Evolutionary conservation across 2,888 invertebrate genomes (phyloP).

Genomic region (Microctonus hyperodae): DNA sequence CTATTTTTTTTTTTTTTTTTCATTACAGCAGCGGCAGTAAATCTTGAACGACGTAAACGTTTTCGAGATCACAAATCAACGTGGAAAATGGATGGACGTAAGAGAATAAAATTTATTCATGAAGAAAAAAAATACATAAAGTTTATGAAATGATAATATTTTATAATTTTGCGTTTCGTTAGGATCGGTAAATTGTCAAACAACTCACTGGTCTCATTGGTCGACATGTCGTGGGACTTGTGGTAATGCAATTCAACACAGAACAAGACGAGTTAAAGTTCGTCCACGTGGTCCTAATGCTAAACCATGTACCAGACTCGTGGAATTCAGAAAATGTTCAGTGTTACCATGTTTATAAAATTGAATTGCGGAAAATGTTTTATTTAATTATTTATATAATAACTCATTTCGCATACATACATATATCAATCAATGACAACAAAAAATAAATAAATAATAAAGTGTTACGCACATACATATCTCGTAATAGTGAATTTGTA

Average conservation of each 20-base stretch:
- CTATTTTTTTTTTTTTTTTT: not conserved
- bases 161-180: not conserved
- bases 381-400: conserved; percentile 7
- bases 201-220: conserved; percentile 77
- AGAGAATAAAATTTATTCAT: not conserved
- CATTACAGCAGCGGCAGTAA: conserved; percentile 12
- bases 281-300: conserved; percentile 52
- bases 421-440: not conserved
- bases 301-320: conserved; percentile 57
- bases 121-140: not conserved
- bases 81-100: conserved; percentile 18
- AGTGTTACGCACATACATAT: conserved; percentile 7
- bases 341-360: conserved; percentile 34
- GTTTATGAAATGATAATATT: not conserved
- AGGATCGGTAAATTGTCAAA: conserved; percentile 51
- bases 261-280: conserved; percentile 71
- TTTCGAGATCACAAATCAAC: conserved; percentile 33
- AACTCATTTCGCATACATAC: too few relatives aligned
- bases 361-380: not conserved
- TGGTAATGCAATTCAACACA: conserved; percentile 77
- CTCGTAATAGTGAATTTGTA: conserved; percentile 5
- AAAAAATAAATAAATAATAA: too few relatives aligned
- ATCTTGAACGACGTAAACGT: conserved; percentile 32
- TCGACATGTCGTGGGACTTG: conserved; percentile 89
- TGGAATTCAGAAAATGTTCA: conserved; percentile 53